A percentile compares a stretch with the other conserved stretches of the same genome.
Conservation (phyloP, 2,113 vertebrate genomes). For the Nymphicus hollandicus region DNA sequence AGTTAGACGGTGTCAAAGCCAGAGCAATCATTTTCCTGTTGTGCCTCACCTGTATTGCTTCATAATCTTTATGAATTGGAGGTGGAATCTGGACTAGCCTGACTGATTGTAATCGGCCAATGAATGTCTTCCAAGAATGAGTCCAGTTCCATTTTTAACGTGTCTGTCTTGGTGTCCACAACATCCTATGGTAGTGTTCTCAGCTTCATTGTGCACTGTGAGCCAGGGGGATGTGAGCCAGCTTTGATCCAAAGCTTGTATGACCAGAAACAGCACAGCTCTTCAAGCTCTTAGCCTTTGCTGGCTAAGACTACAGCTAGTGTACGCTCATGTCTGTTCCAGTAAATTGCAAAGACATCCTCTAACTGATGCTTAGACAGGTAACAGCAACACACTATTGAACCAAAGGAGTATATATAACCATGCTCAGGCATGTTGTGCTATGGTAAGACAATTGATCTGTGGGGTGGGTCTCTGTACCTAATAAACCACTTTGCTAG, state of each 20-base stretch:
- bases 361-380: not conserved
- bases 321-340: not conserved
- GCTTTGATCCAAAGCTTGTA: not conserved
- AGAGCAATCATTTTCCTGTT: not conserved
- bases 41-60: not conserved
- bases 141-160: not conserved
- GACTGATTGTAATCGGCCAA: not conserved
- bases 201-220: not conserved
- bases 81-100: not conserved
- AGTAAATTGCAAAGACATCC: not conserved
- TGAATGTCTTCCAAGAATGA: not conserved
- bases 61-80: not conserved
- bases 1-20: not conserved
- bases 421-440: not conserved
- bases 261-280: not conserved
- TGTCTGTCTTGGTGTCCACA: not conserved
- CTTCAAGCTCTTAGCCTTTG: not conserved
- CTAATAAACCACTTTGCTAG: not conserved
- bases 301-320: not conserved
- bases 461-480: not conserved
- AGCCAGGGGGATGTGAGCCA: not conserved
- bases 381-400: not conserved
- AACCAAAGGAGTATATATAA: not conserved
- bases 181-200: not conserved
- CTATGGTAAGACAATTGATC: not conserved